These are phyloP conservation scores for Nycteola revayana DNA, from an alignment of 2,888 invertebrate species.

Conservation along the genomic window DNA sequence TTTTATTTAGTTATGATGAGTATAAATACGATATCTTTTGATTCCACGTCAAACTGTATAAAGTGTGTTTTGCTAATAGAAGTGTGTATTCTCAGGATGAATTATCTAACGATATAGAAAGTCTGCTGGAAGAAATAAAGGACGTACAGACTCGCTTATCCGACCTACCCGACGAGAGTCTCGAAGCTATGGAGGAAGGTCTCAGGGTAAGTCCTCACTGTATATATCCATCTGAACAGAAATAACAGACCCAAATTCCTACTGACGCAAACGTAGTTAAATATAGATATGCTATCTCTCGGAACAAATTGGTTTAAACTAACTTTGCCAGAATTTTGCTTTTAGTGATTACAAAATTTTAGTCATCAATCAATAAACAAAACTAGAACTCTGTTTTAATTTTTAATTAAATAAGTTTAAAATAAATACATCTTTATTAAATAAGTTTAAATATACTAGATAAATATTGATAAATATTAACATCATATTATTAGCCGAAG, in stretches of 20 bases:
- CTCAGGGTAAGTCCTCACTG: slow-evolving; percentile 84
- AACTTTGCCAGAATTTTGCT: neutral
- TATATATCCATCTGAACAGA: slow-evolving; percentile 36
- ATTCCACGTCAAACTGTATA: slow-evolving; percentile 33
- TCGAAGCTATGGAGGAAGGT: slow-evolving; percentile 87
- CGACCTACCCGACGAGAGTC: slow-evolving; percentile 86
- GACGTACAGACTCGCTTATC: slow-evolving; percentile 85
- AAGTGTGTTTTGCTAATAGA: slow-evolving; percentile 59
- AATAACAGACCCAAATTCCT: slow-evolving; percentile 34
- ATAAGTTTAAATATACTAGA: too few species aligned
- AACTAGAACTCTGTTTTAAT: slow-evolving; percentile 59
- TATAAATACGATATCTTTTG: slow-evolving; percentile 18
- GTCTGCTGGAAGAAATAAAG: slow-evolving; percentile 85
- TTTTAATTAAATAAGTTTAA: too few species aligned
- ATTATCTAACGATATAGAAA: slow-evolving; percentile 86
- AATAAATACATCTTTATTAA: too few species aligned
- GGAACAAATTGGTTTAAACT: slow-evolving; percentile 19
- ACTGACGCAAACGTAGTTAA: slow-evolving; percentile 34
- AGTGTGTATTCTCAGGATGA: slow-evolving; percentile 82
- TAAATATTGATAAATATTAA: too few species aligned
- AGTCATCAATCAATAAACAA: slow-evolving; percentile 51
- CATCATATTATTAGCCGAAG: too few species aligned
- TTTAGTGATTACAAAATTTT: slow-evolving; percentile 1
- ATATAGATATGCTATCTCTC: slow-evolving; percentile 36
- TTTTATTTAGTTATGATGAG: too few species aligned